phyloP scores from a whole-genome alignment of 1,140 invertebrate genomes.

The Fopius arisanus region DNA sequence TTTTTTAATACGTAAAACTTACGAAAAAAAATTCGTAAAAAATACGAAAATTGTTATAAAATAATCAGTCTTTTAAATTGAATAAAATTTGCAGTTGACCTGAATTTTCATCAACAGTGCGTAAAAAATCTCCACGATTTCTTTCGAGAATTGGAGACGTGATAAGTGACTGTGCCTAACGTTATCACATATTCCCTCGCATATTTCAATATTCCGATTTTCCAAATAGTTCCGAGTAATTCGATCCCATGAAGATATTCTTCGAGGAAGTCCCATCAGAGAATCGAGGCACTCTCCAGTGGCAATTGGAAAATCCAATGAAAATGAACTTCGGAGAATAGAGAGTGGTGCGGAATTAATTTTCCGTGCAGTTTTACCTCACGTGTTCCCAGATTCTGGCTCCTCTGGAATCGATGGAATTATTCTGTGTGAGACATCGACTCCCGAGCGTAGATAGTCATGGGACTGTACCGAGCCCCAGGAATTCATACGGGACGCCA shows the following conservation, averaged over 20 bases:
- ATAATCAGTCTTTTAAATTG: too few species aligned
- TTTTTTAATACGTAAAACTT: too few species aligned
- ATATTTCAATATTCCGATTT: neutral
- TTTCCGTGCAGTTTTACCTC: slow-evolving; percentile 25
- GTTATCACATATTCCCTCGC: neutral
- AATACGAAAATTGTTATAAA: too few species aligned
- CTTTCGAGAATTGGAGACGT: too few species aligned
- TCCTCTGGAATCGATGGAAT: slow-evolving; percentile 21
- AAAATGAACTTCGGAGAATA: slow-evolving; percentile 30
- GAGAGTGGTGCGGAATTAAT: slow-evolving; percentile 21
- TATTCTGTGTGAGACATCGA: neutral
- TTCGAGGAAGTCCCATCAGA: neutral
- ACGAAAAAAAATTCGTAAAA: too few species aligned
- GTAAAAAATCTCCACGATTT: too few species aligned
- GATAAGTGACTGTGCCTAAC: too few species aligned
- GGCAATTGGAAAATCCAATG: slow-evolving; percentile 24
- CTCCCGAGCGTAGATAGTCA: neutral
- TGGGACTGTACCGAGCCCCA: slow-evolving; percentile 14
- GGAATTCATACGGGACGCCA: slow-evolving; percentile 41
- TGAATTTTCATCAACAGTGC: too few species aligned
- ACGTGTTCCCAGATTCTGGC: neutral
- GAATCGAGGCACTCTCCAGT: neutral
- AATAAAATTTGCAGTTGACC: too few species aligned
- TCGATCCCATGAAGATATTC: neutral
- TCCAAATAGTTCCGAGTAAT: slow-evolving; percentile 2